Conservation (phyloP, 2,113 vertebrate genomes). For the Tetraodon nigroviridis region DNA sequence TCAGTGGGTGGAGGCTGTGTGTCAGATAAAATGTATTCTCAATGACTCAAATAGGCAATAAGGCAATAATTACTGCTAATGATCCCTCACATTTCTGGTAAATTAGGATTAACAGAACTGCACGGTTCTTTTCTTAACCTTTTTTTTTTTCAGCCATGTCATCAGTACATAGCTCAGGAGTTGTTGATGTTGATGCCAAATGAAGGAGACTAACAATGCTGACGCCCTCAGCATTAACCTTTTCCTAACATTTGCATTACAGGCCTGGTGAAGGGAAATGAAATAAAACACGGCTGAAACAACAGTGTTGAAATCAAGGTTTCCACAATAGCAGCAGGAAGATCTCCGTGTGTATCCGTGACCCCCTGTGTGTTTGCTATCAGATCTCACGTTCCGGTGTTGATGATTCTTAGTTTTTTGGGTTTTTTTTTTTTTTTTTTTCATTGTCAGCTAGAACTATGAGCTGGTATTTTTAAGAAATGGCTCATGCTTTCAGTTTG, state of each 20-base stretch:
- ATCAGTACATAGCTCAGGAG: conserved; percentile 45
- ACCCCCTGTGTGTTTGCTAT: conserved; percentile 17
- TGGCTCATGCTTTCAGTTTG: conserved; percentile 19
- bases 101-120: too few species aligned
- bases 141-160: conserved; percentile 41
- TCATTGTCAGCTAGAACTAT: conserved; percentile 16
- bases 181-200: conserved; percentile 55
- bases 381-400: not conserved
- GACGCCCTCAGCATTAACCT: conserved; percentile 38
- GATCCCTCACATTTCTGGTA: too few species aligned
- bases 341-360: conserved; percentile 11
- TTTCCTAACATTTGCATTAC: conserved; percentile 36
- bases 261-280: conserved; percentile 37
- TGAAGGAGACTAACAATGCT: conserved; percentile 48
- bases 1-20: too few species aligned
- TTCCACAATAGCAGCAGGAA: conserved; percentile 30
- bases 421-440: not conserved
- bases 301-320: conserved; percentile 25
- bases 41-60: too few species aligned
- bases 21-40: too few species aligned
- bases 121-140: conserved; percentile 26
- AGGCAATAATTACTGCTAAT: too few species aligned
- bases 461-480: conserved; percentile 24
- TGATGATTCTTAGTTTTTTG: not conserved
- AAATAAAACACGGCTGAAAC: conserved; percentile 43